Base-by-base conservation (phyloP, 64 coral and sea anemone genomes). In the Dendronephthya gigantea region DNA sequence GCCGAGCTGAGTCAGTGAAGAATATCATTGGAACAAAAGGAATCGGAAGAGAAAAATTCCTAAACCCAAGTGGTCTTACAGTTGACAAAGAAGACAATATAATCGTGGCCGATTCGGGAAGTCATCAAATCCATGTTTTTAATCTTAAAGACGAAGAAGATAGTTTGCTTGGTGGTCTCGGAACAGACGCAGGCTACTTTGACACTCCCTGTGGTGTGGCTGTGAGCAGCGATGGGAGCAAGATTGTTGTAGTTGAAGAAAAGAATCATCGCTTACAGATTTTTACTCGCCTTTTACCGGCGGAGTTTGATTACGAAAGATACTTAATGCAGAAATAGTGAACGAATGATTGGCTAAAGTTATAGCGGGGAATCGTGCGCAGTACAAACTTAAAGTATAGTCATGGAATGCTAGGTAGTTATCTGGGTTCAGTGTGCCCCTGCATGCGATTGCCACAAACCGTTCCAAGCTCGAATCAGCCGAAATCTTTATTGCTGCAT, bases 241-340 rank as follows among this genome's bases (percentile, higher is more conserved):
- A 91, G 14, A 84, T 97, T 55, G 94, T 97, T 31, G 58, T 66
- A 22, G 94, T 91, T 1, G 94, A 97, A 34, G 86, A 89, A 38
- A 97, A 91, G 81, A 97, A 97, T 40, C 86, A 97, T 83, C 83
- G 94, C 40, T n/a, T 97, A 23, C 94, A 97, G 69, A 84, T 97
- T 2, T 93, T 90, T 40, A 85, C 66, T 12, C 82, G 88, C 17
- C 59, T 68, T 0, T 55, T 89, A 1, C 91, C 89, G 12, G 90
- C 89, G 12, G 90, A 90, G 43, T 45, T 86, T 17, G 84, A 84
- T 4, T 41, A 59, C 23, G 70, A 10, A 7, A 81, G 56, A 50
- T 83, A 88, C 70, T 51, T 45, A 17, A 55, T 55, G 50, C 10
- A 17, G 17, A 55, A 17, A 10, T 55, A 11, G 50, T 55, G 17